Conservation (phyloP, 2,888 invertebrate species). For the Coleophora deauratella region DNA sequence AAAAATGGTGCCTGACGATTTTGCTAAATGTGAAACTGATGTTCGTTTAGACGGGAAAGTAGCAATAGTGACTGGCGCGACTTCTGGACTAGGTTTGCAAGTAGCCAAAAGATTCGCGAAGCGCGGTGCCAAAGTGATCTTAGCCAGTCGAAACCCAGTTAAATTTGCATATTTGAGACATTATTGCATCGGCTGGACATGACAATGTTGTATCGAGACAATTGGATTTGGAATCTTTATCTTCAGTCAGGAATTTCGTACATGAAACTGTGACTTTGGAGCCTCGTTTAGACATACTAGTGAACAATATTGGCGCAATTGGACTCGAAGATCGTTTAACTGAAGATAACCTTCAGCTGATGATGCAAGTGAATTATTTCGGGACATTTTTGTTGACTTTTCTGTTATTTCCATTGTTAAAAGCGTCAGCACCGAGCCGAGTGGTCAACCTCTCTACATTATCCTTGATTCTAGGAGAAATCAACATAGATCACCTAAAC, state of each 20-base stretch:
- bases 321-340: constrained; percentile 58
- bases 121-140: constrained; percentile 71
- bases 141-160: constrained; percentile 63
- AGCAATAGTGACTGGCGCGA: constrained; percentile 53
- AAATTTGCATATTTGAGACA: too few relatives aligned
- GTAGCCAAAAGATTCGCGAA: constrained; percentile 52
- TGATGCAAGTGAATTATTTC: constrained; percentile 74
- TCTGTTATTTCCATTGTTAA: constrained; percentile 42
- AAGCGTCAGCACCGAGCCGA: constrained; percentile 43
- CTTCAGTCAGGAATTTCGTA: constrained; percentile 73
- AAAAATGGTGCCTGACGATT: constrained; percentile 31
- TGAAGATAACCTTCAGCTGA: constrained; percentile 74
- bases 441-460: constrained; percentile 56
- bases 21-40: constrained; percentile 35
- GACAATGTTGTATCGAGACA: constrained; percentile 35
- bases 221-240: constrained; percentile 66
- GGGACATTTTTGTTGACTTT: constrained; percentile 47
- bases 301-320: constrained; percentile 67
- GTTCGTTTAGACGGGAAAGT: constrained; percentile 42
- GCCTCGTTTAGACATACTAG: constrained; percentile 55
- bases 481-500: constrained; percentile 82
- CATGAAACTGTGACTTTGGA: constrained; percentile 62
- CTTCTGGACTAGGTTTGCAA: constrained; percentile 48
- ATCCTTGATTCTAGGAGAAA: constrained; percentile 77
- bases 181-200: constrained; percentile 31